These are phyloP conservation scores for Zaprionus bogoriensis DNA, from an alignment of 2,888 invertebrate genomes.

Conservation along the genomic window DNA sequence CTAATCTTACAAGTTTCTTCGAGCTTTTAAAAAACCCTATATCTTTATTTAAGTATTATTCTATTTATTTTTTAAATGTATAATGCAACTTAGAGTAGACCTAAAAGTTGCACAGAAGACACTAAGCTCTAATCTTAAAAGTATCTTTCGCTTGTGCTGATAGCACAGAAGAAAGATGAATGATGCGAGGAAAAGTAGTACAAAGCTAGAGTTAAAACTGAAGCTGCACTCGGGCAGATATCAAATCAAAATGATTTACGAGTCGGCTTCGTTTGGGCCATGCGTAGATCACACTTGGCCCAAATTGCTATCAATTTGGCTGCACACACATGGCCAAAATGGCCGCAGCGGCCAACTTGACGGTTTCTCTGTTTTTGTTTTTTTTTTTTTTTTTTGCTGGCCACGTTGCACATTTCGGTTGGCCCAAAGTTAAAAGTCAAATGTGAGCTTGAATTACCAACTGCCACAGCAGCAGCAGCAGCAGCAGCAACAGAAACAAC, in stretches of 20 bases:
- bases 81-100: no score
- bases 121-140: no score
- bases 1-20: no score
- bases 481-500: conserved; percentile 8
- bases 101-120: no score
- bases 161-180: no score
- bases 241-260: neutral
- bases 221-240: neutral
- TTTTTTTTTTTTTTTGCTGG: conserved; percentile 31
- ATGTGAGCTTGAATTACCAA: conserved; percentile 72
- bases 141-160: no score
- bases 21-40: no score
- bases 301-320: conserved; percentile 39
- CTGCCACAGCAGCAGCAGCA: conserved; percentile 26
- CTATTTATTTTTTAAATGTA: no score
- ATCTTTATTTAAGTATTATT: no score
- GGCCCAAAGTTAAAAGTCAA: conserved; percentile 77
- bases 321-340: conserved; percentile 61
- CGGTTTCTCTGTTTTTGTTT: conserved; percentile 1
- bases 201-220: neutral
- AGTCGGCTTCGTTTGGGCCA: neutral
- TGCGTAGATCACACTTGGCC: conserved; percentile 36
- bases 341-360: conserved; percentile 47
- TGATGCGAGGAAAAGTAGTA: neutral
- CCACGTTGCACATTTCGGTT: conserved; percentile 65